Conservation (phyloP, 1,140 invertebrate genomes). For the Drosophila subpulchrella region DNA sequence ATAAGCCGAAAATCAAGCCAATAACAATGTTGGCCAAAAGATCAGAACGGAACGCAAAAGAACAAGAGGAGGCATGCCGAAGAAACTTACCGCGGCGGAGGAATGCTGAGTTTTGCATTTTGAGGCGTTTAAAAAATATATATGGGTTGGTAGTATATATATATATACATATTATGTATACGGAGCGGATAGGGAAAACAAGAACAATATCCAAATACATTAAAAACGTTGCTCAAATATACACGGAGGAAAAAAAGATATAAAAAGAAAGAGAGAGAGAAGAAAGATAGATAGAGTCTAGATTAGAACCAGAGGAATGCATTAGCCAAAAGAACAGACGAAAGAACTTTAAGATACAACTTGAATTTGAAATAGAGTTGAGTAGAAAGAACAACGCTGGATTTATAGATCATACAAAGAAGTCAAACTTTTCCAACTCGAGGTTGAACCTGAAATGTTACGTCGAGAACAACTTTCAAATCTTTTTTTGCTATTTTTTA, state of each 20-base stretch:
- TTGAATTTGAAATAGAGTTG: slow-evolving; percentile 15
- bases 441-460: slow-evolving; percentile 3
- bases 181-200: slow-evolving; percentile 58
- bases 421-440: slow-evolving; percentile 10
- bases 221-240: slow-evolving; percentile 62
- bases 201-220: slow-evolving; percentile 81
- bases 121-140: slow-evolving; percentile 78
- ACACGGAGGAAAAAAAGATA: slow-evolving; percentile 35
- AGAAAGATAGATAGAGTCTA: slow-evolving; percentile 46
- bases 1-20: slow-evolving; percentile 57
- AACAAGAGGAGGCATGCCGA: slow-evolving; percentile 76
- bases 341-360: slow-evolving; percentile 2
- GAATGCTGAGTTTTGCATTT: slow-evolving; percentile 86
- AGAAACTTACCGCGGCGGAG: slow-evolving; percentile 89
- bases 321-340: slow-evolving; percentile 15
- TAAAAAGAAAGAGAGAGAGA: slow-evolving; percentile 40
- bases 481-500: not conserved
- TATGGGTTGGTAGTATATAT: slow-evolving; percentile 40
- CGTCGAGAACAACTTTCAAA: slow-evolving; percentile 15
- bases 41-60: slow-evolving; percentile 38
- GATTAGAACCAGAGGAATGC: slow-evolving; percentile 47
- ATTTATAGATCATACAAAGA: not conserved
- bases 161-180: slow-evolving; percentile 42
- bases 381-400: slow-evolving; percentile 10
- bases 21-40: slow-evolving; percentile 50